Evolutionary conservation across 2,797 vertebrate genomes (phyloP).

Genomic region (Sebastes nivosus): DNA sequence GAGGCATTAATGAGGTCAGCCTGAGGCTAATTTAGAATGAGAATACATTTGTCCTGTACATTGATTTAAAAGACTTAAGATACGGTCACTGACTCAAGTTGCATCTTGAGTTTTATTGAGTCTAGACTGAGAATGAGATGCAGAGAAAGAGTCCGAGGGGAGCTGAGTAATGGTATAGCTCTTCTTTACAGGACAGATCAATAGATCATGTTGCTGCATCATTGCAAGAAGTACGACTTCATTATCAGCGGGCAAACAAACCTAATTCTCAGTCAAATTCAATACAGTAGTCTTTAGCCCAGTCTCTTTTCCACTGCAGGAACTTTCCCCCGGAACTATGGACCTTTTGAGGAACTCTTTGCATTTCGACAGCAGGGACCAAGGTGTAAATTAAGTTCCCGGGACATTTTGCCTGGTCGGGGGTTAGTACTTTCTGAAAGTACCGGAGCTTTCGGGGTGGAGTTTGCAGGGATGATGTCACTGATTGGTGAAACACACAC

Average conservation of each 20-base stretch:
- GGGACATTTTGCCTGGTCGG: no score
- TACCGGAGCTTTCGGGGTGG: no score
- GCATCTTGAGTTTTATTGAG: not conserved
- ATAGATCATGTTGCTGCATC: not conserved
- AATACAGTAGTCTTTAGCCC: no score
- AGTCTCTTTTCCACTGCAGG: no score
- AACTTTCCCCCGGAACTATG: no score
- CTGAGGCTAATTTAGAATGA: constrained; percentile 24
- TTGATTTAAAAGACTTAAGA: constrained; percentile 8
- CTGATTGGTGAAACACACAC: no score
- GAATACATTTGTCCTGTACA: not conserved
- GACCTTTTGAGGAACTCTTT: no score
- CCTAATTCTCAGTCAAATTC: no score
- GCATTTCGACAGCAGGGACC: no score
- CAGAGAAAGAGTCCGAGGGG: not conserved
- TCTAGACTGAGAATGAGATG: not conserved
- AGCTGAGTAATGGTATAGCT: not conserved
- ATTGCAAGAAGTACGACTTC: not conserved
- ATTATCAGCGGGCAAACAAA: not conserved
- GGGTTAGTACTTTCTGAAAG: no score
- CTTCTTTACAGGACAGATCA: not conserved
- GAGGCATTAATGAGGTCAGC: constrained; percentile 20
- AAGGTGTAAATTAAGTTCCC: no score
- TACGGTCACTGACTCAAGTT: not conserved
- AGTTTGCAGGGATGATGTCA: no score